phyloP scores from a whole-genome alignment of 2,888 invertebrate species.

The Dendrolimus pini region DNA sequence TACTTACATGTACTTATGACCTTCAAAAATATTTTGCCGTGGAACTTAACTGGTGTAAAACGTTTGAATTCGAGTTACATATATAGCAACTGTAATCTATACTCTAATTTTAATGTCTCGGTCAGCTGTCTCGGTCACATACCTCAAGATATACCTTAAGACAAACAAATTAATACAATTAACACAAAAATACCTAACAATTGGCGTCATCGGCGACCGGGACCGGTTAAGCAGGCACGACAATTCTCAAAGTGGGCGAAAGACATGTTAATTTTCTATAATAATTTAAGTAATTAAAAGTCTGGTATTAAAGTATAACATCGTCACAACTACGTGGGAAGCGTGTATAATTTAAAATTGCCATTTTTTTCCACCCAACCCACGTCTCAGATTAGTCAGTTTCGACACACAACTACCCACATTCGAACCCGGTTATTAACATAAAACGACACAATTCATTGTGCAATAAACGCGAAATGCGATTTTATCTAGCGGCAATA shows the following conservation, averaged over 20 bases:
- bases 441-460: conserved; percentile 72
- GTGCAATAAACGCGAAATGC: conserved; percentile 67
- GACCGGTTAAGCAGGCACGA: conserved; percentile 21
- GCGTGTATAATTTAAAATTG: conserved; percentile 74
- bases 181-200: conserved; percentile 13
- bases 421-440: conserved; percentile 54
- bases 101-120: no score
- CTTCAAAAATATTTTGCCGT: no score
- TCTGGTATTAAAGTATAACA: conserved; percentile 46
- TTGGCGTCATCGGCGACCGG: conserved; percentile 2
- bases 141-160: background rate
- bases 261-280: conserved; percentile 26
- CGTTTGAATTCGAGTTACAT: no score
- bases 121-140: no score
- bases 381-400: conserved; percentile 70
- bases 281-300: conserved; percentile 68
- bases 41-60: no score
- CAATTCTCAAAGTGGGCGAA: conserved; percentile 4
- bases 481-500: conserved; percentile 67
- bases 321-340: conserved; percentile 53
- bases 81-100: no score
- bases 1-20: no score
- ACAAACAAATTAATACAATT: conserved; percentile 8
- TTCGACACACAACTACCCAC: conserved; percentile 68
- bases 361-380: conserved; percentile 67